A percentile compares a stretch with the other conserved stretches of the same genome.
Evolutionary conservation across 64 coral and sea anemone species (phyloP).

Genomic region (Porites australiensis): DNA sequence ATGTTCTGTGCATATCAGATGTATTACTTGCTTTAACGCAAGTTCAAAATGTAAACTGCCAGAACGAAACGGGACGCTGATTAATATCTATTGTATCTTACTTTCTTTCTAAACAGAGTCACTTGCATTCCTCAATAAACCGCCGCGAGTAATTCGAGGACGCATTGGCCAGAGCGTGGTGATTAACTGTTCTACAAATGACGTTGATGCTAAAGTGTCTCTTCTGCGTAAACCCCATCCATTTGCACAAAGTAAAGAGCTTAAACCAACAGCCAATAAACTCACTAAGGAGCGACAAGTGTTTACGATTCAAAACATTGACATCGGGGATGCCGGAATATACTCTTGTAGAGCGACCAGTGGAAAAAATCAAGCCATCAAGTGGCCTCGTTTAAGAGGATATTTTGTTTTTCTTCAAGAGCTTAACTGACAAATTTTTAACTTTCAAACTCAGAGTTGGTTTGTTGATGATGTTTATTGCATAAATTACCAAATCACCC

Average conservation of each 20-base stretch:
- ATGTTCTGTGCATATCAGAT: no score
- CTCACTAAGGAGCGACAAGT: background rate
- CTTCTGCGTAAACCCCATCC: background rate
- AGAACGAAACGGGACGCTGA: no score
- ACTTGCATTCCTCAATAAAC: background rate
- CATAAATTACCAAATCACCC: no score
- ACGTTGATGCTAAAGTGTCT: background rate
- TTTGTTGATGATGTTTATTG: no score
- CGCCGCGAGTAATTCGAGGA: background rate
- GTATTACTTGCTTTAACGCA: no score
- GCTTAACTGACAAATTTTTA: no score
- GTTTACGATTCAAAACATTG: background rate
- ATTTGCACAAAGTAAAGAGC: background rate
- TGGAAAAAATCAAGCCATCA: background rate
- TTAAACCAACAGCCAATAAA: background rate
- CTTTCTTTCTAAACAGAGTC: background rate
- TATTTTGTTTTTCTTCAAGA: background rate
- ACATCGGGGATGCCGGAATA: background rate
- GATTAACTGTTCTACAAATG: constrained; percentile 12
- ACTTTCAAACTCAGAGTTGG: no score
- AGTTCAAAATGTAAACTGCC: no score
- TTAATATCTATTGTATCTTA: no score
- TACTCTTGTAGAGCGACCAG: background rate
- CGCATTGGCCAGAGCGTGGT: background rate
- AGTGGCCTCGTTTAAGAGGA: background rate